phyloP scores from a whole-genome alignment of 2,888 invertebrate genomes.

The Mythimna pallens region DNA sequence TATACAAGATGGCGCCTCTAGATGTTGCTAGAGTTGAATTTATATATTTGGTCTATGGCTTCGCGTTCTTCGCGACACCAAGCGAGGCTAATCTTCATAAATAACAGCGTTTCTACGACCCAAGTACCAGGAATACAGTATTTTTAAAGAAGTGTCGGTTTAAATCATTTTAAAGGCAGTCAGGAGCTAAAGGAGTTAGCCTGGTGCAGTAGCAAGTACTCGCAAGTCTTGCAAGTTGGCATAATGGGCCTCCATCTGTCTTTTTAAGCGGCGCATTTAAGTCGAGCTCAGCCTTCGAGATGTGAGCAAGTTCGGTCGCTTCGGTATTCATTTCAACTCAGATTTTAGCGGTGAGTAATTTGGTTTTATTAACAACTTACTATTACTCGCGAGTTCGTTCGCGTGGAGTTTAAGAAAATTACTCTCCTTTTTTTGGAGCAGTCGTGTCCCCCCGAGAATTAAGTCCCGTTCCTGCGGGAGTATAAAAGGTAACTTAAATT shows the following conservation, averaged over 20 bases:
- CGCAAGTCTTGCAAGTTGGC: conserved; percentile 62
- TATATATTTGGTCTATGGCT: too few species aligned
- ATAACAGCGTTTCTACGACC: conserved; percentile 5
- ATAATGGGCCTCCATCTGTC: conserved; percentile 71
- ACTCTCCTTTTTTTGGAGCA: too few species aligned
- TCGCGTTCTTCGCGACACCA: too few species aligned
- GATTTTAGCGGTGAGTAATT: conserved; percentile 37
- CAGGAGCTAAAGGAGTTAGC: conserved; percentile 54
- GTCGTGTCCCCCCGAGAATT: too few species aligned
- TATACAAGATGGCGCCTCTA: too few species aligned
- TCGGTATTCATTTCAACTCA: conserved; percentile 58
- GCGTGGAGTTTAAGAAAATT: too few species aligned
- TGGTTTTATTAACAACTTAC: conserved; percentile 1
- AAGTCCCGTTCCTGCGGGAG: too few species aligned
- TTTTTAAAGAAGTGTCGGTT: conserved; percentile 38
- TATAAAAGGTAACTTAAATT: too few species aligned
- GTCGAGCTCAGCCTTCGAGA: conserved; percentile 59
- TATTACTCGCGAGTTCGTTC: too few species aligned
- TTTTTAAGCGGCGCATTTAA: conserved; percentile 72
- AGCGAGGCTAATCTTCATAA: neutral
- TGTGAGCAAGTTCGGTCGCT: conserved; percentile 57
- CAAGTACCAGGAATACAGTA: conserved; percentile 3
- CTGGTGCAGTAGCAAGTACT: conserved; percentile 57
- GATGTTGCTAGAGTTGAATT: too few species aligned
- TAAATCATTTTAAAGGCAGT: conserved; percentile 64